Evolutionary conservation across 1,140 invertebrate genomes (phyloP), one percentile per base, ranked within the genome.

Genomic region (Chironomus tepperi): DNA sequence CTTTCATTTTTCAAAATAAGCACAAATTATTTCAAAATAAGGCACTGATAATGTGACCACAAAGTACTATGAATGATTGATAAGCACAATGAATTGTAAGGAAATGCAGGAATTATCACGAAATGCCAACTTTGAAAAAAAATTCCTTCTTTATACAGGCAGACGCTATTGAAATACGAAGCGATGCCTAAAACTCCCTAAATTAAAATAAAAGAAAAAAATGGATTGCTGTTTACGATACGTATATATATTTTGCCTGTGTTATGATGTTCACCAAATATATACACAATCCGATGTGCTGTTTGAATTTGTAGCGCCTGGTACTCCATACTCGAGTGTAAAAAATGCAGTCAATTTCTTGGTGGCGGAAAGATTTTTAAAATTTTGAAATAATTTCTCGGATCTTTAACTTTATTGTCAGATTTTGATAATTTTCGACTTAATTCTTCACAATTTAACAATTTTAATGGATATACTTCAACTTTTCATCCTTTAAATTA

Each of bases 141-240:
- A 12, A 15, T 57, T 57, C n/a, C 47, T 57, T 57, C 47, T 57
- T 57, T 12, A n/a, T 5, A n/a, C 43, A 57, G 47, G 15, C 47
- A 34, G 47, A 57, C 47, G 47, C 47, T 57, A 57, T 57, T 57
- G 47, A 57, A 57, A 57, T 57, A n/a, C 47, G 47, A 57, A 57
- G 12, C 47, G 47, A 57, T 57, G 47, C 47, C 47, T 57, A 57
- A 57, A 57, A 57, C 47, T 57, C 47, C 47, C 47, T 57, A 57
- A 57, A 57, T 57, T 57, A 57, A 57, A 57, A 57, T 57, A 57
- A 57, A 57, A 57, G 10, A 47, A 47, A 57, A 57, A 57, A 57
- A 57, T 57, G 12, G 12, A 57, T 57, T 57, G 47, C 47, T 57
- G 47, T 57, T 57, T 57, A 57, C 47, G 47, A 57, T 57, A 57